Evolutionary conservation across 1,140 invertebrate genomes (phyloP), one percentile per base, ranked within the genome.

Genomic region (Pachyrhynchus sulphureomaculatus): DNA sequence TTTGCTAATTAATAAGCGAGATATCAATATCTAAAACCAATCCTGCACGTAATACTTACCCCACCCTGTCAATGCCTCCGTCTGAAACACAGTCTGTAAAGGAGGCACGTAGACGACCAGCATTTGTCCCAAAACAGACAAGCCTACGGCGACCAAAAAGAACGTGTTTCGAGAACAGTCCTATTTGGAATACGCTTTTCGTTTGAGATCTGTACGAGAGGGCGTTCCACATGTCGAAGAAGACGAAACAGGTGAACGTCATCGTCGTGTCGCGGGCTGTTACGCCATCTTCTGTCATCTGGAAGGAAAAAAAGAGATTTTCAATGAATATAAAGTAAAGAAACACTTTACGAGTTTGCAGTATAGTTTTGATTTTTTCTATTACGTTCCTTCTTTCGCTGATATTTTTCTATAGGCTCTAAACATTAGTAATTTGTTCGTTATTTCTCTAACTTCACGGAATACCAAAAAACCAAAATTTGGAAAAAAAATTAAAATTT

Each of bases 221-320:
- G 24, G 98, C 97, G 81, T 99, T 99, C 81, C 99, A 99, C 97
- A 99, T 99, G 77, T 99, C 98, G 77, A 99, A 99, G 70, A 99
- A 93, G 1, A 99, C 98, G 79, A 99, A 99, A 79, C 97, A 99
- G 0, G 98, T 99, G 76, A 99, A 99, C 9, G 98, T 99, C 97
- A 99, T 99, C 5, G 97, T 99, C 1, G 97, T 99, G 77, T 99
- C 97, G 66, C 97, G 84, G 0, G 81, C 80, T 1, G 82, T 83
- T 60, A 83, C 82, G 52, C 79, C 82, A 74, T 92, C 90, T 75
- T 94, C 92, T 62, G 89, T 93, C 89, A 97, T 92, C 91, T 95
- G 74, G 66, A 84, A 80, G 64, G 26, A 62, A 65, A 69, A 42
- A 69, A 57, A 12, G 55, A 4, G n/a, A 18, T 41, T 18, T 18